A percentile compares a stretch with the other conserved stretches of the same genome.
Conservation (phyloP, 2,797 vertebrate species). For the Enteromius radiatus region DNA sequence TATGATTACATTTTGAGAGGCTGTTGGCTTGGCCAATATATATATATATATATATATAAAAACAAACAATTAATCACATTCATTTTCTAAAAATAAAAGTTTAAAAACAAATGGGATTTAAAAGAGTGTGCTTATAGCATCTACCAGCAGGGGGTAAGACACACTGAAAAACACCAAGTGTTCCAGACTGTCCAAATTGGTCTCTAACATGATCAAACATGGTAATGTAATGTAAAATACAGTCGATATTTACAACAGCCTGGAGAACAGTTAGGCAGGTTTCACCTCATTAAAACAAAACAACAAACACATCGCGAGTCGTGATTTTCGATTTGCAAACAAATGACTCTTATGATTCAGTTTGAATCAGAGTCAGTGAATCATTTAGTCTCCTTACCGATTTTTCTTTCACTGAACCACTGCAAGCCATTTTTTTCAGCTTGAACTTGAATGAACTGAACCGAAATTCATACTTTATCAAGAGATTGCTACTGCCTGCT, state of each 20-base stretch:
- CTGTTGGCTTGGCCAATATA: background rate
- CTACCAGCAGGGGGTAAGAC: background rate
- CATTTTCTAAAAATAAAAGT: background rate
- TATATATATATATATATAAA: background rate
- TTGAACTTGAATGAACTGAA: background rate
- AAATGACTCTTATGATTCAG: background rate
- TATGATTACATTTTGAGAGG: background rate
- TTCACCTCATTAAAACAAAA: background rate
- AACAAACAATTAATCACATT: background rate
- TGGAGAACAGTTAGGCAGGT: background rate
- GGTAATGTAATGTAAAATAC: background rate
- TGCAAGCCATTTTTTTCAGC: background rate
- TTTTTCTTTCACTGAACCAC: background rate
- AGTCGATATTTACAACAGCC: background rate
- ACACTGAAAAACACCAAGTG: background rate
- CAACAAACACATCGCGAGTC: background rate
- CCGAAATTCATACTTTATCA: background rate
- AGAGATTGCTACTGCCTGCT: no score
- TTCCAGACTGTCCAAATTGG: background rate
- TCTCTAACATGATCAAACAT: background rate
- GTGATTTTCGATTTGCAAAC: background rate
- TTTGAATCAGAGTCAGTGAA: background rate
- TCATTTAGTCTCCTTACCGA: background rate
- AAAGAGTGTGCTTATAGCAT: background rate
- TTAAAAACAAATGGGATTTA: background rate